Evolutionary conservation across 2,113 vertebrate genomes (phyloP).

Genomic region (Platichthys flesus): DNA sequence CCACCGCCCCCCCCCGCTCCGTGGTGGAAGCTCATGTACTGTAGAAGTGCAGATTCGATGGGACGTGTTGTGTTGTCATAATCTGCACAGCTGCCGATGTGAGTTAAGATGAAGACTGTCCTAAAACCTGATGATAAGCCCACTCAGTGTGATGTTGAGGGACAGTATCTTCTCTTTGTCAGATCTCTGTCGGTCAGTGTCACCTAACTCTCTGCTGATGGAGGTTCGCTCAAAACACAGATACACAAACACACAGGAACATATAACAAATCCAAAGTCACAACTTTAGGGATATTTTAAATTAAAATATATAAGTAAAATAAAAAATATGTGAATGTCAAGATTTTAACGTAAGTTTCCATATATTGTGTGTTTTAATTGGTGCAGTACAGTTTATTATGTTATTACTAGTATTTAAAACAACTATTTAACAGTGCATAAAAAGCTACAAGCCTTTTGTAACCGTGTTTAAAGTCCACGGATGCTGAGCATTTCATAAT

Average conservation of each 20-base stretch:
- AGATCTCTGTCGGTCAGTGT: not conserved
- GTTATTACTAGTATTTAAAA: too few species aligned
- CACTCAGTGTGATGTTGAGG: not conserved
- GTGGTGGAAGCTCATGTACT: constrained; percentile 38
- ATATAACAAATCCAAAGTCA: too few species aligned
- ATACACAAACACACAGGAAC: not conserved
- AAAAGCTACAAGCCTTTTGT: too few species aligned
- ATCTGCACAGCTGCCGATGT: constrained; percentile 3
- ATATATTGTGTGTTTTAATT: too few species aligned
- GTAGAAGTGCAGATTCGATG: constrained; percentile 50
- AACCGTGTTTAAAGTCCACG: too few species aligned
- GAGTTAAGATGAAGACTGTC: not conserved
- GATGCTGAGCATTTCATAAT: too few species aligned
- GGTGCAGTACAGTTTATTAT: too few species aligned
- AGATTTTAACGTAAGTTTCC: too few species aligned
- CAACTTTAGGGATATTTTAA: too few species aligned
- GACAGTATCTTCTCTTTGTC: constrained; percentile 5
- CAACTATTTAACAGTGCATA: too few species aligned
- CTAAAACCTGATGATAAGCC: not conserved
- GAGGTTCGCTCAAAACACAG: not conserved
- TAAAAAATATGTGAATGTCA: too few species aligned
- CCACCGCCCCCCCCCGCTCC: not conserved
- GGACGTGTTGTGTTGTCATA: constrained; percentile 21
- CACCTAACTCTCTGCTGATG: constrained; percentile 1
- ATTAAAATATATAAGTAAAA: too few species aligned